Percentiles rank a stretch among this genome's conserved stretches.
These are phyloP conservation scores for Muscina levida DNA, from an alignment of 2,888 invertebrate genomes.

Conservation along the genomic window DNA sequence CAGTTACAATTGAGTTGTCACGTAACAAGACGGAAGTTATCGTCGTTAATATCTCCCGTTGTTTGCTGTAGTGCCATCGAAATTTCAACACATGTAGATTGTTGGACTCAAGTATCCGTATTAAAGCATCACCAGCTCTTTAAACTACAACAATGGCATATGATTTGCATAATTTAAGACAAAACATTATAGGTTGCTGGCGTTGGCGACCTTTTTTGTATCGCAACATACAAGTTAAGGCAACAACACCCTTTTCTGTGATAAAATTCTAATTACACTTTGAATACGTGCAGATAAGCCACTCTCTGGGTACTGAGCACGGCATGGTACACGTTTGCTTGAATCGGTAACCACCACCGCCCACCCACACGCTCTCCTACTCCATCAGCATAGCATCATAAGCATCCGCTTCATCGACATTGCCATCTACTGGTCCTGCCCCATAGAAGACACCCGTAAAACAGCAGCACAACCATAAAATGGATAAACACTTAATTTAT, in stretches of 20 bases:
- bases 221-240: neutral
- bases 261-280: conserved; percentile 60
- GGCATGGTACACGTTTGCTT: neutral
- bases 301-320: conserved; percentile 5
- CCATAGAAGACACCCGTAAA: conserved; percentile 40
- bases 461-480: conserved; percentile 61
- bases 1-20: conserved; percentile 72
- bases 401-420: conserved; percentile 41
- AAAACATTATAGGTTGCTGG: neutral
- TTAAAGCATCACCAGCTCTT: conserved; percentile 16
- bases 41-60: conserved; percentile 68
- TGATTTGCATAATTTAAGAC: conserved; percentile 41
- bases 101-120: neutral
- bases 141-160: conserved; percentile 12
- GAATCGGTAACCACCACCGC: neutral
- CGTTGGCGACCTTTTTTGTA: conserved; percentile 7
- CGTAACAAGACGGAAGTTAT: conserved; percentile 77
- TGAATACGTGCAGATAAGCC: conserved; percentile 53
- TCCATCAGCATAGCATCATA: neutral
- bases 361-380: no score
- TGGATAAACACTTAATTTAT: conserved; percentile 78
- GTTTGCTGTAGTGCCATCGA: neutral
- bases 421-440: conserved; percentile 37
- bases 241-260: conserved; percentile 46
- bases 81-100: neutral